Conservation (phyloP, 2,797 vertebrate genomes). For the Microhierax caerulescens region DNA sequence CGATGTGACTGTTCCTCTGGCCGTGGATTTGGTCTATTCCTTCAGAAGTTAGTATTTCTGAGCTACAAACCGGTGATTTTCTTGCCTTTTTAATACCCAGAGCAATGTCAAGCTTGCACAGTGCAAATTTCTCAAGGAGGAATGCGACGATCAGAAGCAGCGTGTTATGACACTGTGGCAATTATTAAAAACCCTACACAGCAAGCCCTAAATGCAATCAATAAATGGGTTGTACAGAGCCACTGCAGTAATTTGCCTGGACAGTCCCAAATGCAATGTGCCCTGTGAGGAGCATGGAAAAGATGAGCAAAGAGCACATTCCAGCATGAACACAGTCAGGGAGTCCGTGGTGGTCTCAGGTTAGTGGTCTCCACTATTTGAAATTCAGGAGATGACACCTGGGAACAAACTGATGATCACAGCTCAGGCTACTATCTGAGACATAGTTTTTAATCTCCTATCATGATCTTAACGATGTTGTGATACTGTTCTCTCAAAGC, state of each 20-base stretch:
- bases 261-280: not conserved
- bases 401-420: not conserved
- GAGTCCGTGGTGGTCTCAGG: rapidly evolving
- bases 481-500: not conserved
- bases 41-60: not conserved
- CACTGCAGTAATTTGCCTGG: not conserved
- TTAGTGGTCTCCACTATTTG: not conserved
- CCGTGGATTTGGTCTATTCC: not conserved
- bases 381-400: not conserved
- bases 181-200: not conserved
- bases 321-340: not conserved
- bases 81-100: not conserved
- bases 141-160: not conserved
- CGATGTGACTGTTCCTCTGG: not conserved
- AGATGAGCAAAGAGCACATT: not conserved
- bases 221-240: not conserved
- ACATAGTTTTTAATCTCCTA: not conserved
- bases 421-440: not conserved
- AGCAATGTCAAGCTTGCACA: not conserved
- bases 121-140: not conserved
- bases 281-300: rapidly evolving
- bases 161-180: not conserved
- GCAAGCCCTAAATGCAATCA: not conserved
- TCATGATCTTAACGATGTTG: rapidly evolving
- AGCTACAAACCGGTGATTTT: not conserved